Conservation (phyloP, 1,140 invertebrate species). For the Drosophila parabipectinata region DNA sequence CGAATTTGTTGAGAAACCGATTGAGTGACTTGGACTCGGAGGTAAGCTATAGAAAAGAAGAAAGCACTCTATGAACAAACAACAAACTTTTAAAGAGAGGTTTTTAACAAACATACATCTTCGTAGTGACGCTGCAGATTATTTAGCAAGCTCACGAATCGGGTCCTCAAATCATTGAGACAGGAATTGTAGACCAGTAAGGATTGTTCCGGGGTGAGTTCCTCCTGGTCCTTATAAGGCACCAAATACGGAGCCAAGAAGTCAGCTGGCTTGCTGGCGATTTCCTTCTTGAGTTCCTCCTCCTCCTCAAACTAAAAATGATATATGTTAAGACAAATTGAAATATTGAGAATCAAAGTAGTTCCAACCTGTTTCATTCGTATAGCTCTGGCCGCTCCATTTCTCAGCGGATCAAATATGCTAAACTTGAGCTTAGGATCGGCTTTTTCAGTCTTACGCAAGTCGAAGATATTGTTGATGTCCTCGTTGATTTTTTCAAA, state of each 20-base stretch:
- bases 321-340: not conserved
- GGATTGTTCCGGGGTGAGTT: slow-evolving; percentile 77
- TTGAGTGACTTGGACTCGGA: slow-evolving; percentile 74
- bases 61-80: not conserved
- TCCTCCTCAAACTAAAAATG: slow-evolving; percentile 80
- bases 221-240: slow-evolving; percentile 84
- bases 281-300: slow-evolving; percentile 69
- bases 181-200: slow-evolving; percentile 84
- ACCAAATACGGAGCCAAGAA: slow-evolving; percentile 86
- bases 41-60: slow-evolving; percentile 54
- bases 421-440: slow-evolving; percentile 84
- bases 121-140: slow-evolving; percentile 85
- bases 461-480: slow-evolving; percentile 84
- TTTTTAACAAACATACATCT: slow-evolving; percentile 64
- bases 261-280: slow-evolving; percentile 84
- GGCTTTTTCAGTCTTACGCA: slow-evolving; percentile 83
- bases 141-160: slow-evolving; percentile 85
- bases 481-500: slow-evolving; percentile 85
- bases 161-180: slow-evolving; percentile 85
- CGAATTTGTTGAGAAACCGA: slow-evolving; percentile 74
- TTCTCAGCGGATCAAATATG: slow-evolving; percentile 86
- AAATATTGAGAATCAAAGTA: too few relatives aligned
- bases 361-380: slow-evolving; percentile 57
- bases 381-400: slow-evolving; percentile 84
- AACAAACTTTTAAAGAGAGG: not conserved